Evolutionary conservation across 2,888 invertebrate species (phyloP), one percentile per base, ranked within the genome.

Genomic region (Acronicta psi): DNA sequence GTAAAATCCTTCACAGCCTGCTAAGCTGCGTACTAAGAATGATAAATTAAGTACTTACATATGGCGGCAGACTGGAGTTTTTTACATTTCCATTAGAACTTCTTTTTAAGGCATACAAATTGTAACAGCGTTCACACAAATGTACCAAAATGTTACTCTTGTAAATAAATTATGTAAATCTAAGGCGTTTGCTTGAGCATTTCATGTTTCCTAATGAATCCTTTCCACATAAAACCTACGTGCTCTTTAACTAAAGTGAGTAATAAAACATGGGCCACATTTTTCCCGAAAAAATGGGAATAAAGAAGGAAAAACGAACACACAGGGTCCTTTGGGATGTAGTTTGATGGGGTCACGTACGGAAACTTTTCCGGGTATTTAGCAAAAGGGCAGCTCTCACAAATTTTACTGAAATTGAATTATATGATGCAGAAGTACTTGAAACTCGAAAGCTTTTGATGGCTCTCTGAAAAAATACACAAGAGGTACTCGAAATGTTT

Each of bases 271-370:
- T 76, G 80, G 77, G 73, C 80, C 77, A 80, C 82, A 82, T 85
- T 81, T 84, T 77, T 80, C 79, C 41, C 73, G 81, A 84, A 84
- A 80, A 86, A 86, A 83, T 79, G 77, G 75, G 72, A 82, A 82
- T 80, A 81, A 85, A 85, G 75, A 81, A 79, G 77, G 77, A 77
- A 80, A 79, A 69, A 45, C 71, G 73, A 68, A 79, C 73, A 77
- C 74, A 73, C 62, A 59, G 60, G 65, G 74, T 74, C 87, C 84
- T 78, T 49, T 65, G 84, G 83, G 84, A 83, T 77, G 63, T 71
- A 79, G 74, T 75, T 81, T 86, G 88, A 89, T 89, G 91, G 89
- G 89, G 85, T 91, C 92, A 93, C 93, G 93, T 92, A 86, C 82
- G 60, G 77, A 86, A 91, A 89, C 81, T 91, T 91, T 89, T 80